Evolutionary conservation across 2,113 vertebrate genomes (phyloP), one percentile per base, ranked within the genome.

Genomic region (Lanius collurio): DNA sequence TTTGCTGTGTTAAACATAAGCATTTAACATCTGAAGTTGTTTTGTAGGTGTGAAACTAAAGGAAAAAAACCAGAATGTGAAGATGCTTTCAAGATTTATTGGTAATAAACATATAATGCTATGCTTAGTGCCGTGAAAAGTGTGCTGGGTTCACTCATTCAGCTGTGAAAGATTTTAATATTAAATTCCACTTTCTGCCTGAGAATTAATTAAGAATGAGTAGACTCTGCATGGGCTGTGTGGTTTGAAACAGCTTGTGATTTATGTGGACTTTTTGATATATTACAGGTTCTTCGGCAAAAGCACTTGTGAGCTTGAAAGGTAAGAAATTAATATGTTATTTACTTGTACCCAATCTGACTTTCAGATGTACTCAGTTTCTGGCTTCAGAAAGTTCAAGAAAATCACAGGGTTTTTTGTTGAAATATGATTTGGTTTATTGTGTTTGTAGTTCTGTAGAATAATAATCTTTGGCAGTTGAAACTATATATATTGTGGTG

Each of bases 271-370:
- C 46, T 84, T 96, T 78, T 96, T 95, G 20, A 84, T 95, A 80
- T 74, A 90, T 98, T 98, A 47, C 96, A 99, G 99, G 99, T 98
- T 99, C 99, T 96, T 99, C 99, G 84, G 99, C 99, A 95, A 99
- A 99, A 98, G 99, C 99, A 80, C 99, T 99, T 76, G 99, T 99
- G 97, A 99, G 99, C 97, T 98, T 99, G 71, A 99, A 99, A 99
- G 99, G 99, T 99, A 98, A 97, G 98, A 95, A 94, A 96, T 87
- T 28, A 55, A 60, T 62, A 35, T 84, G 15, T 76, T 94, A 37
- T 89, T 95, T 93, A 90, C 33, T 87, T 78, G 31, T 68, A 78
- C 12, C 7, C 17, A 57, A 0, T 42, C 26, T 84, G 86, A 46
- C 26, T 84, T 88, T 68, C n/a, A 75, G 37, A 23, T 78, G 6